Evolutionary conservation across 2,888 invertebrate genomes (phyloP), one percentile per base, ranked within the genome.

Genomic region (Brachypterus glaber): DNA sequence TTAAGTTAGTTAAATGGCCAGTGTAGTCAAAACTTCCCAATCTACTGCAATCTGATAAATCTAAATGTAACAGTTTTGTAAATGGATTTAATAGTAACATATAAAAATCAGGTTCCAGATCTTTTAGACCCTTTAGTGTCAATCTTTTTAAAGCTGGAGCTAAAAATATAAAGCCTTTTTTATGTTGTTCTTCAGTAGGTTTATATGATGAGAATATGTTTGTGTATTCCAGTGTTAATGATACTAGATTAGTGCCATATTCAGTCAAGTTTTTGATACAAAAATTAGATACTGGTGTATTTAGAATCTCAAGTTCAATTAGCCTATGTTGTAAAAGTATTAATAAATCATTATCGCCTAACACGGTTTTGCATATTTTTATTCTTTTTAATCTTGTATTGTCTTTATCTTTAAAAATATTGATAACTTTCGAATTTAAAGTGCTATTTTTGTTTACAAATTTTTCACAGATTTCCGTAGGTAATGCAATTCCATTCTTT

Each of bases 311-410:
- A 32, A 93, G 65, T 45, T 82, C 81, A 9, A 72, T 66, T 25
- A 88, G 72, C 46, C 79, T 76, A 63, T 91, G 91, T 33, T 73
- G 72, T 61, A 85, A 67, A 11, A 92, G 65, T 35, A 75, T 74
- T 48, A 74, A 70, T 33, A 91, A 65, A 39, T 85, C 82, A 42
- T 72, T 68, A 58, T 85, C 82, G 7, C 79, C 80, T 30, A 91
- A 74, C 25, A 73, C 71, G 15, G 83, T 78, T 57, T 83, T 79
- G 35, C 79, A 70, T 47, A 91, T 67, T 54, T 73, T 74, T 8
- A 89, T 76, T 40, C 74, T 68, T 53, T 78, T 76, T 31, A 90
- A 64, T 37, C 79, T 73, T 8, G 86, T 84, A 17, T 73, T 70
- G 25, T 63, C 59, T n/a, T 70, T 70, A 59, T 86, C 79, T 45